Base-by-base conservation (phyloP, 2,888 invertebrate species). In the Mythimna lalbum region DNA sequence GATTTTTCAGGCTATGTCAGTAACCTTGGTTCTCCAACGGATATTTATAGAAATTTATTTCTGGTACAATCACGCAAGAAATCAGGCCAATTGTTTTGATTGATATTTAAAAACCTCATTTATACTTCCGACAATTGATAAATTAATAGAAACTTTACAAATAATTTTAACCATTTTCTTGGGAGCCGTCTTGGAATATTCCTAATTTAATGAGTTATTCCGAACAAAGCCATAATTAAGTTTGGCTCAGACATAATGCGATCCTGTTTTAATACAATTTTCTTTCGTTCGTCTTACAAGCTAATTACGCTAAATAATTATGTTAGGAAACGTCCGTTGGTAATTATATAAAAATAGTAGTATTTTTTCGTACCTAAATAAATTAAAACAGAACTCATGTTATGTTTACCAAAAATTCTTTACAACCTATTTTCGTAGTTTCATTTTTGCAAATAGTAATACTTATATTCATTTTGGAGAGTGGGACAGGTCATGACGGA, bases 141-240 rank as follows among this genome's bases (percentile, higher is more conserved):
- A 50, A 57, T 57, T 57, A 43, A 6, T 17, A 21, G 21, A 14
- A 36, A 36, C 36, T 14, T 50, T 12, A 27, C 14, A 6, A 43
- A 14, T 47, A 63, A 33, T 36, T 33, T 56, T 31, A 63, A 27
- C 4, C 10, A 49, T n/a, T 56, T 43, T 66, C 63, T 61, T 57
- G n/a, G 0, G n/a, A 33, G 27, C 21, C 12, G 14, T 52, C 55
- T 53, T 64, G 31, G 73, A 68, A 68, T 68, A 75, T 79, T 61
- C 10, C 33, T 67, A 67, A 81, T 73, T 81, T 62, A 68, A 71
- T 77, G 66, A 81, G 66, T 71, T 69, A 78, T 71, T 78, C 5
- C 9, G 55, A 61, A 81, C 78, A 73, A 84, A 69, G 78, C 55
- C 50, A 27, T 62, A 64, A 70, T 50, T 17, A 67, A 78, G 57